A percentile compares a stretch with the other conserved stretches of the same genome.
Conservation (phyloP, 2,113 vertebrate genomes). For the Tringa solitaria region DNA sequence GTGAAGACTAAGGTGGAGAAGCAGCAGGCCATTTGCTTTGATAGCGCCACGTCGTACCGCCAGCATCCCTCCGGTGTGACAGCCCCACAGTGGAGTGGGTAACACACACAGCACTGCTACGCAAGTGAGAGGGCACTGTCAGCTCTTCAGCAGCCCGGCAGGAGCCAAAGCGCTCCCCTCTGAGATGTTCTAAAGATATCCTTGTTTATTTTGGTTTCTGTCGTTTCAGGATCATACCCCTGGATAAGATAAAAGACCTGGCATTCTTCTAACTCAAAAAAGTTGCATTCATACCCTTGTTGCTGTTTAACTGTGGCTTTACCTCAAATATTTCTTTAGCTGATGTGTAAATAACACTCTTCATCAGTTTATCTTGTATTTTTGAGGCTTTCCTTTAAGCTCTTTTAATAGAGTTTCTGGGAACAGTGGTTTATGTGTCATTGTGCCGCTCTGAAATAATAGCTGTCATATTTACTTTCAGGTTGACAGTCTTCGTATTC, state of each 20-base stretch:
- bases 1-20: neutral
- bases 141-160: neutral
- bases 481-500: neutral
- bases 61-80: neutral
- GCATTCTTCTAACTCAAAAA: neutral
- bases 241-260: neutral
- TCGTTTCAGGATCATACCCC: neutral
- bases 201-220: neutral
- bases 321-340: neutral
- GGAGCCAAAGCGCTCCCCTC: neutral
- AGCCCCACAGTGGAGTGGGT: too few relatives aligned
- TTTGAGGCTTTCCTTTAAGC: neutral
- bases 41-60: accelerated
- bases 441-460: neutral
- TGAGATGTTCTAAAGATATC: neutral
- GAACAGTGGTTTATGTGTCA: neutral
- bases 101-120: neutral
- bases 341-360: neutral
- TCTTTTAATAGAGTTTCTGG: neutral
- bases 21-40: neutral
- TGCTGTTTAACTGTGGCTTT: neutral
- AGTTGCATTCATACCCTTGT: neutral
- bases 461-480: neutral
- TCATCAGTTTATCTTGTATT: neutral
- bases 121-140: neutral